Percentiles rank a stretch among this genome's conserved stretches.
Conservation (phyloP, 2,797 vertebrate species). For the Myotis pilosus region DNA sequence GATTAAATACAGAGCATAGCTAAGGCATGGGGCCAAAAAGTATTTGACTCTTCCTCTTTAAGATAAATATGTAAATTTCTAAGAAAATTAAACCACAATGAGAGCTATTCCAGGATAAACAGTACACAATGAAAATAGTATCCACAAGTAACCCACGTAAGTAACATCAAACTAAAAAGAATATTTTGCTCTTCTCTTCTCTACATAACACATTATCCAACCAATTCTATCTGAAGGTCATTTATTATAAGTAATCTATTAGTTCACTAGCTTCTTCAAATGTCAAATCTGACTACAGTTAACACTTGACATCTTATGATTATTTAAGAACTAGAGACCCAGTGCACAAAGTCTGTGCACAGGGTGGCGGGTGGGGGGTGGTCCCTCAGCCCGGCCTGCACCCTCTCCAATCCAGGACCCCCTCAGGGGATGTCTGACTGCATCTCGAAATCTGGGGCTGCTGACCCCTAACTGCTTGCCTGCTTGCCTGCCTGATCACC, state of each 20-base stretch:
- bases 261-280: not conserved
- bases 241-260: not conserved
- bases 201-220: not conserved
- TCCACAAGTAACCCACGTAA: not conserved
- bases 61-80: conserved; percentile 8
- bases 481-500: no score
- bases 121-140: not conserved
- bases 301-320: not conserved
- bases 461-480: no score
- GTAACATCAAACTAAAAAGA: not conserved
- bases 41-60: not conserved
- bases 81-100: not conserved
- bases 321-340: not conserved
- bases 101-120: not conserved
- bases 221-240: not conserved
- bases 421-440: no score
- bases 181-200: not conserved
- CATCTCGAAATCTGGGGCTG: no score
- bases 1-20: not conserved
- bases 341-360: no score
- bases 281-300: not conserved
- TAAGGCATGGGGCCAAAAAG: not conserved
- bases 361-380: no score
- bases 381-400: no score
- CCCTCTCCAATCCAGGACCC: no score